These are phyloP conservation scores for Ornithorhynchus anatinus DNA, from an alignment of 2,113 vertebrate species.

Conservation along the genomic window DNA sequence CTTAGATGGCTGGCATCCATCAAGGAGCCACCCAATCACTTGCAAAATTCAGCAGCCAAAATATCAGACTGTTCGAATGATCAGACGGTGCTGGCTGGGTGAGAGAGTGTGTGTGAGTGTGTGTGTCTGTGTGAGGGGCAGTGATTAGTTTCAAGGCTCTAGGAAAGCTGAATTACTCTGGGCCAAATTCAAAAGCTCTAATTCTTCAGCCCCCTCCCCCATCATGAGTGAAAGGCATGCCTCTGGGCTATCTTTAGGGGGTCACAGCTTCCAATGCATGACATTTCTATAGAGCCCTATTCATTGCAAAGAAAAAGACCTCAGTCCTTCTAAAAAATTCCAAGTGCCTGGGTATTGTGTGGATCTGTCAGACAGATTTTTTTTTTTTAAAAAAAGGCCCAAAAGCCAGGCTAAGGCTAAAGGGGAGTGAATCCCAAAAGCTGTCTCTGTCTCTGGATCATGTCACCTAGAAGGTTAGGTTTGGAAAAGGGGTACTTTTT, in stretches of 20 bases:
- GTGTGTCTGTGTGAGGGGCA: too few relatives aligned
- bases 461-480: background rate
- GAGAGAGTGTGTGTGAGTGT: too few relatives aligned
- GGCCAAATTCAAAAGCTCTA: conserved; percentile 27
- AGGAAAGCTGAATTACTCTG: conserved; percentile 39
- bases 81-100: too few relatives aligned
- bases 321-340: conserved; percentile 35
- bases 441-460: conserved; percentile 20
- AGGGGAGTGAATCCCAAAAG: conserved; percentile 40
- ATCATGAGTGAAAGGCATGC: conserved; percentile 31
- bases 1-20: background rate
- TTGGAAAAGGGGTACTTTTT: background rate
- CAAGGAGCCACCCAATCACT: background rate
- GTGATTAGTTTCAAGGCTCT: conserved; percentile 1
- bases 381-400: conserved; percentile 45
- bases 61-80: background rate
- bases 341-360: conserved; percentile 51
- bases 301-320: conserved; percentile 56
- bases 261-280: conserved; percentile 43
- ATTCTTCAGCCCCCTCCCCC: conserved; percentile 36
- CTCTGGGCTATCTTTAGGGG: conserved; percentile 34
- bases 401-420: conserved; percentile 36
- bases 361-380: conserved; percentile 56
- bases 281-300: conserved; percentile 48
- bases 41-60: background rate